A percentile compares a stretch with the other conserved stretches of the same genome.
Evolutionary conservation across 2,797 vertebrate genomes (phyloP).

Genomic region (Typhlichthys eigenmanni): DNA sequence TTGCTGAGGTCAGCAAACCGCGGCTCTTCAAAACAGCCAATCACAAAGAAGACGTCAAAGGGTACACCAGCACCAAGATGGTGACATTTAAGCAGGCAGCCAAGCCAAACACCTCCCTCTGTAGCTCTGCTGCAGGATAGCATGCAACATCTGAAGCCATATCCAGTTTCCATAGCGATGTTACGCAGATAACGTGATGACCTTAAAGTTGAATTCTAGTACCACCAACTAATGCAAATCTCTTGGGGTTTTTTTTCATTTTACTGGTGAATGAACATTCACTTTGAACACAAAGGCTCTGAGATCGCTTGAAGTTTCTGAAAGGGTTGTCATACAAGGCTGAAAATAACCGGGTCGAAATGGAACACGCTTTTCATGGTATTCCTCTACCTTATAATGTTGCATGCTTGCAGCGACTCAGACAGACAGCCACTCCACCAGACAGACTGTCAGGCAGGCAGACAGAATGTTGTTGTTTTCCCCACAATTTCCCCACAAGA

Average conservation of each 20-base stretch:
- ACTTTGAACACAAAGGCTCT: not conserved
- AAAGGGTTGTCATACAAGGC: constrained; percentile 5
- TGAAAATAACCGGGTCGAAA: constrained; percentile 9
- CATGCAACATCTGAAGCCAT: not conserved
- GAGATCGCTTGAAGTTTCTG: not conserved
- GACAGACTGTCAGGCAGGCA: not conserved
- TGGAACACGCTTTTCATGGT: not conserved
- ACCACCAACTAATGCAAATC: not conserved
- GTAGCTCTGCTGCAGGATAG: no score
- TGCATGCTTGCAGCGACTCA: not conserved
- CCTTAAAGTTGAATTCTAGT: not conserved
- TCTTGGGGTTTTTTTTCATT: not conserved
- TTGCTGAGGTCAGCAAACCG: no score
- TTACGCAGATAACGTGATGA: not conserved
- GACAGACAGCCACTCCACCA: not conserved
- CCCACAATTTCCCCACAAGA: not conserved
- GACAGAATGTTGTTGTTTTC: not conserved
- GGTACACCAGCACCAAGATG: no score
- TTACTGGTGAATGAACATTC: not conserved
- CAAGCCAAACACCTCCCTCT: no score
- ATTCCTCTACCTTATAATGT: not conserved
- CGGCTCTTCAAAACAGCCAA: no score
- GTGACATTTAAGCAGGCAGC: no score
- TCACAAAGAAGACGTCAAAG: no score
- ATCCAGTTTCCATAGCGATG: not conserved